Evolutionary conservation across 2,888 invertebrate genomes (phyloP).

Genomic region (Lampropteryx suffumata): DNA sequence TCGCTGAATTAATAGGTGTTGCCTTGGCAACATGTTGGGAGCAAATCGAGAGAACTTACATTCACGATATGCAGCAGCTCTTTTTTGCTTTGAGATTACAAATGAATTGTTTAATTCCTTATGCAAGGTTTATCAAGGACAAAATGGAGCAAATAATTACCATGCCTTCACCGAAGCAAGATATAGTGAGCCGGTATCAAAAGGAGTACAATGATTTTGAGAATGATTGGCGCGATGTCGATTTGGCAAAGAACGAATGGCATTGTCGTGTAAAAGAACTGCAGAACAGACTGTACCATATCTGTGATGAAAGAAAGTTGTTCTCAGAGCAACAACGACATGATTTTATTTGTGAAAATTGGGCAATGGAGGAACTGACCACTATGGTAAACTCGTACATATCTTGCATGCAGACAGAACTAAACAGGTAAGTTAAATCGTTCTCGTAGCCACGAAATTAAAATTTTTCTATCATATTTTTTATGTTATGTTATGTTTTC

Average conservation of each 20-base stretch:
- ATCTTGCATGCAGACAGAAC: slow-evolving; percentile 83
- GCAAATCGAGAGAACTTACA: slow-evolving; percentile 72
- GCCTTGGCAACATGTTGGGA: slow-evolving; percentile 79
- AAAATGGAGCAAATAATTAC: slow-evolving; percentile 81
- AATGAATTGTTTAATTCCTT: slow-evolving; percentile 81
- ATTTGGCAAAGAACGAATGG: slow-evolving; percentile 84
- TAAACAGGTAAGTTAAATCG: slow-evolving; percentile 71
- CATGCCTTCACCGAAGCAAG: slow-evolving; percentile 83
- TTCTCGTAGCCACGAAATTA: no score
- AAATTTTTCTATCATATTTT: no score
- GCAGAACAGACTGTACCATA: slow-evolving; percentile 75
- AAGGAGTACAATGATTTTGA: slow-evolving; percentile 83
- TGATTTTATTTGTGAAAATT: slow-evolving; percentile 79
- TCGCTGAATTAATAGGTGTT: slow-evolving; percentile 57
- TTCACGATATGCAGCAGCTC: slow-evolving; percentile 79
- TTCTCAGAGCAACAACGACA: slow-evolving; percentile 79
- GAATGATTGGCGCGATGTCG: slow-evolving; percentile 80
- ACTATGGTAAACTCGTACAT: slow-evolving; percentile 81
- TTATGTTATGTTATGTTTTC: no score
- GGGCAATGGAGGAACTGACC: slow-evolving; percentile 80
- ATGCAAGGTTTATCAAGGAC: slow-evolving; percentile 76
- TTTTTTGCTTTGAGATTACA: slow-evolving; percentile 83
- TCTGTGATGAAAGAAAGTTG: slow-evolving; percentile 81
- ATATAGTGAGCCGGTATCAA: slow-evolving; percentile 82
- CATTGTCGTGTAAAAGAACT: slow-evolving; percentile 81